Evolutionary conservation across 1,140 invertebrate species (phyloP).

Genomic region (Bombus superbus): DNA sequence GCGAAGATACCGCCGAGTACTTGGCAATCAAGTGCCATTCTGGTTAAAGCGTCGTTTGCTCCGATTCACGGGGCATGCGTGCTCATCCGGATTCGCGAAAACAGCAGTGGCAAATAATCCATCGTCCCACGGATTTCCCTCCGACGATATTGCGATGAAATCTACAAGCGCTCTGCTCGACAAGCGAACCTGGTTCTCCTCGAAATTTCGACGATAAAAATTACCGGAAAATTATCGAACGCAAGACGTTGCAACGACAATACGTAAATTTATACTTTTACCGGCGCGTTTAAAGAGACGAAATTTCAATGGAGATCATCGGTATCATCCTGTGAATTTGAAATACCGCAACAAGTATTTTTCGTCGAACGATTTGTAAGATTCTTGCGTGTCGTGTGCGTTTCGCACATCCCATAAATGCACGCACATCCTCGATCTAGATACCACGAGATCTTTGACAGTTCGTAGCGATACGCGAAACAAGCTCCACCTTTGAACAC

Average conservation of each 20-base stretch:
- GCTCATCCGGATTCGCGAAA: not conserved
- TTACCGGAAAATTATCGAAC: not conserved
- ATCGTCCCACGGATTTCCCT: not conserved
- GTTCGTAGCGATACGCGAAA: not conserved
- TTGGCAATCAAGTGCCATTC: not conserved
- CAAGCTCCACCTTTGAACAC: not conserved
- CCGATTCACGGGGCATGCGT: not conserved
- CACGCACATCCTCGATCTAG: rapidly evolving
- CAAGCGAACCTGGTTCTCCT: not conserved
- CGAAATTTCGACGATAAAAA: not conserved
- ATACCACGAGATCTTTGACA: not conserved
- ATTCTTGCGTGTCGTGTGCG: too few species aligned
- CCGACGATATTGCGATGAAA: not conserved
- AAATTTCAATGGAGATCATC: not conserved
- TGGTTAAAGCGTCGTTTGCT: not conserved
- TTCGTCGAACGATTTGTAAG: not conserved
- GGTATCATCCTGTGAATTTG: not conserved
- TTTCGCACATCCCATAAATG: rapidly evolving
- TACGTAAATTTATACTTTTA: not conserved
- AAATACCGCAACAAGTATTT: not conserved
- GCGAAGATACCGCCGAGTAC: not conserved
- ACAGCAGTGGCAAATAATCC: not conserved
- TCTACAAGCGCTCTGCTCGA: not conserved
- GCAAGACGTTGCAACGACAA: not conserved
- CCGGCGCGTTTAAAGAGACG: too few species aligned